Percentiles rank a stretch among this genome's conserved stretches.
Evolutionary conservation across 2,888 invertebrate genomes (phyloP).

Genomic region (Watsonalla cultraria): DNA sequence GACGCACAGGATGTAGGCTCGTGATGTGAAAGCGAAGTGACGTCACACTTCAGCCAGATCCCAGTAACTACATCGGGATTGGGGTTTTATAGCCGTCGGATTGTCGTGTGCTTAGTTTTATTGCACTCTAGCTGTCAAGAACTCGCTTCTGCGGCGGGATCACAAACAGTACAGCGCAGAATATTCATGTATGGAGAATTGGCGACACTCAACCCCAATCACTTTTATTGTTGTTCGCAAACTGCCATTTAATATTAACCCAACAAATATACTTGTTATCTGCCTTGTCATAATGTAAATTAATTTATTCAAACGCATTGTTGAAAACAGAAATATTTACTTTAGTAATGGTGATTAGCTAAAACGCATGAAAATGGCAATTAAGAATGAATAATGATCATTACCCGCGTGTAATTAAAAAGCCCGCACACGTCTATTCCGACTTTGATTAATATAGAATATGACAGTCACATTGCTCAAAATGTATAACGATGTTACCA

Average conservation of each 20-base stretch:
- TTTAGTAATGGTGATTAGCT: slow-evolving; percentile 66
- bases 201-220: slow-evolving; percentile 23
- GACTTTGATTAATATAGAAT: slow-evolving; percentile 72
- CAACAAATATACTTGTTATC: slow-evolving; percentile 14
- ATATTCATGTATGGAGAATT: slow-evolving; percentile 65
- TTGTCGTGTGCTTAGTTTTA: slow-evolving; percentile 74
- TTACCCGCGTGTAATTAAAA: slow-evolving; percentile 73
- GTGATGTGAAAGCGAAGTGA: slow-evolving; percentile 72
- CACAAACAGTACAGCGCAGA: slow-evolving; percentile 43
- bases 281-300: slow-evolving; percentile 10
- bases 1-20: slow-evolving; percentile 47
- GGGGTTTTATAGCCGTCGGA: slow-evolving; percentile 64
- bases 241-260: slow-evolving; percentile 24
- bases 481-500: slow-evolving; percentile 44
- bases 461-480: slow-evolving; percentile 55
- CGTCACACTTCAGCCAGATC: slow-evolving; percentile 45
- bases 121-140: slow-evolving; percentile 63
- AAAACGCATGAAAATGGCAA: slow-evolving; percentile 66
- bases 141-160: slow-evolving; percentile 43
- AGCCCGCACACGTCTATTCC: slow-evolving; percentile 52
- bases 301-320: slow-evolving; percentile 25
- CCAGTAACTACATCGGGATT: slow-evolving; percentile 41
- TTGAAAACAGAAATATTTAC: slow-evolving; percentile 31
- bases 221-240: slow-evolving; percentile 50
- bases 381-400: slow-evolving; percentile 77